Evolutionary conservation across 2,797 vertebrate genomes (phyloP), one percentile per base, ranked within the genome.

Genomic region (Etheostoma nigrum): DNA sequence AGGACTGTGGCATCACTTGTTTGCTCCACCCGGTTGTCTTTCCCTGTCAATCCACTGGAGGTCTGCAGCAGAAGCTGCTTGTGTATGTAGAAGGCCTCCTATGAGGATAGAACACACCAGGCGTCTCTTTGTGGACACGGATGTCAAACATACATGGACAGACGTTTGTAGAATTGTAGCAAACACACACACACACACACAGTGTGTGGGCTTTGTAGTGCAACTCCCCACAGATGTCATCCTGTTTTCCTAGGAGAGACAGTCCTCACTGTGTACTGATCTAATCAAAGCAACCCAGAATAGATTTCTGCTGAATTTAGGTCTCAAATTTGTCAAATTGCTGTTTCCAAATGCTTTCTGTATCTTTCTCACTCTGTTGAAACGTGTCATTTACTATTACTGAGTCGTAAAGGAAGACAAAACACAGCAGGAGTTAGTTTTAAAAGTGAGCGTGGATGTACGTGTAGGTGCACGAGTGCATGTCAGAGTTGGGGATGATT

Each of bases 231-330:
- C 64, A 62, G 85, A 71, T 61, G 67, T 45, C 19, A 55, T 69
- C 54, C 42, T 19, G 13, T 73, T 70, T 61, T 74, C 83, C 83
- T 67, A 11, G 47, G 74, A 68, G 78, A 86, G 63, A 47, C 81
- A 48, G 42, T 36, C 77, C 54, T 85, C 75, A 25, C 67, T 59
- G 66, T 77, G 81, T 89, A 73, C 48, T 60, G 67, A 78, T 81
- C 76, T 62, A 75, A 91, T 91, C 85, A 90, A 89, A 89, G 85
- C 2, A 13, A 84, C 86, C 64, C 74, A 51, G 61, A 81, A 78
- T 74, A 84, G 74, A 82, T 82, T 86, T 40, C 66, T 3, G 51
- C 78, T 55, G 65, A 81, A 82, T 86, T 84, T 71, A 68, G 69
- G 30, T 69, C 72, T 80, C 45, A 85, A 74, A 80, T 88, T 86